Evolutionary conservation across 2,797 vertebrate species (phyloP).

Genomic region (Chaetodon trifasciatus): DNA sequence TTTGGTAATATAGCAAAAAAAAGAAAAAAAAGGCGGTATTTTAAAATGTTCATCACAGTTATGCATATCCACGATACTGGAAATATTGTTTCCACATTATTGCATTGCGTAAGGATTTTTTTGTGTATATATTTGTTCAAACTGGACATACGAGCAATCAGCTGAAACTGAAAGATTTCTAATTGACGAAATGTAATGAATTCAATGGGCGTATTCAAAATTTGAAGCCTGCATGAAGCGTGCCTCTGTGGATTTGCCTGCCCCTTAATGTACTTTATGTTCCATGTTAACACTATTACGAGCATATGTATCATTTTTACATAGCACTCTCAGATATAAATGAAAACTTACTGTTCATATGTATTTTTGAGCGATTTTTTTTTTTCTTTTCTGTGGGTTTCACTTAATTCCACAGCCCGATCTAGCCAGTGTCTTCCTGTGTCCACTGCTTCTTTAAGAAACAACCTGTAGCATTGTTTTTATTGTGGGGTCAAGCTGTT

Average conservation of each 20-base stretch:
- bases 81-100: slow-evolving; percentile 23
- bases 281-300: slow-evolving; percentile 49
- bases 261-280: slow-evolving; percentile 43
- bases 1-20: neutral
- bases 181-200: slow-evolving; percentile 15
- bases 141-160: neutral
- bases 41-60: slow-evolving; percentile 23
- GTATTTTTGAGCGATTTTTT: slow-evolving; percentile 27
- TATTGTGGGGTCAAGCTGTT: slow-evolving; percentile 36
- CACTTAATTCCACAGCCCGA: slow-evolving; percentile 64
- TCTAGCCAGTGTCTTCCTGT: slow-evolving; percentile 26
- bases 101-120: slow-evolving; percentile 3
- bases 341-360: slow-evolving; percentile 32
- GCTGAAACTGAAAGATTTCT: slow-evolving; percentile 6
- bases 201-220: neutral
- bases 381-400: slow-evolving; percentile 14
- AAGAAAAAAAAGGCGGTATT: neutral
- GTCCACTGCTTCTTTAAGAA: neutral
- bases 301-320: slow-evolving; percentile 46
- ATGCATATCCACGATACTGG: slow-evolving; percentile 14
- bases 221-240: neutral
- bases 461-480: slow-evolving; percentile 27
- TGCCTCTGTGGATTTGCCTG: slow-evolving; percentile 63
- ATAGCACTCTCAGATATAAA: slow-evolving; percentile 30
- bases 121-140: slow-evolving; percentile 48